Base-by-base conservation (phyloP, 2,888 invertebrate species). In the Masnerella sp. region DNA sequence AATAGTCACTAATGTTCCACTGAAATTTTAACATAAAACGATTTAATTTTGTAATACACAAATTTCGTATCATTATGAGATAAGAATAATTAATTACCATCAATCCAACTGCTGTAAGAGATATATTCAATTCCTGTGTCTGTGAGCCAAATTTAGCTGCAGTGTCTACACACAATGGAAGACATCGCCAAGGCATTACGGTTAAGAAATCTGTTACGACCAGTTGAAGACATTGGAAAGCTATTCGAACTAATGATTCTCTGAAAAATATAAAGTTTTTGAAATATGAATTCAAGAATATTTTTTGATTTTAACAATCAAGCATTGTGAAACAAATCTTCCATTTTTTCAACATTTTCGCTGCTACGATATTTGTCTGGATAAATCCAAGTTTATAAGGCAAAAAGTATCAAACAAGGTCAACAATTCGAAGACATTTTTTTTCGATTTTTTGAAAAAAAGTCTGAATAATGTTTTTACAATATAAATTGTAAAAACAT, bases 1-100 rank as follows among this genome's bases (percentile, higher is more conserved):
- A 93, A 87, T 97, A 98, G 89, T 99, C 99, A 0, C 98, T 97
- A 82, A 99, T 97, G 87, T 98, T 99, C 99, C 98, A 99, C 97
- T 97, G 89, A 25, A 90, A n/a, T n/a, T n/a, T n/a, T n/a, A n/a
- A n/a, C n/a, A n/a, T n/a, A n/a, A n/a, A n/a, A n/a, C n/a, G n/a
- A n/a, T n/a, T n/a, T n/a, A n/a, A n/a, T n/a, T n/a, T n/a, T n/a
- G n/a, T n/a, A n/a, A n/a, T n/a, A n/a, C n/a, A n/a, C n/a, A n/a
- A n/a, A n/a, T n/a, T n/a, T n/a, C n/a, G n/a, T 17, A 1, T 30
- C 14, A 9, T 36, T 14, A 51, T 51, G 12, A 20, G 12, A 14
- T 18, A 38, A 22, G 34, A 42, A 20, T 34, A 36, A 15, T 9
- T 43, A 32, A 25, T 14, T 87, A 97, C 97, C 96, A 98, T 94